phyloP scores from a whole-genome alignment of 1,140 invertebrate genomes.

The Asbolus verrucosus region DNA sequence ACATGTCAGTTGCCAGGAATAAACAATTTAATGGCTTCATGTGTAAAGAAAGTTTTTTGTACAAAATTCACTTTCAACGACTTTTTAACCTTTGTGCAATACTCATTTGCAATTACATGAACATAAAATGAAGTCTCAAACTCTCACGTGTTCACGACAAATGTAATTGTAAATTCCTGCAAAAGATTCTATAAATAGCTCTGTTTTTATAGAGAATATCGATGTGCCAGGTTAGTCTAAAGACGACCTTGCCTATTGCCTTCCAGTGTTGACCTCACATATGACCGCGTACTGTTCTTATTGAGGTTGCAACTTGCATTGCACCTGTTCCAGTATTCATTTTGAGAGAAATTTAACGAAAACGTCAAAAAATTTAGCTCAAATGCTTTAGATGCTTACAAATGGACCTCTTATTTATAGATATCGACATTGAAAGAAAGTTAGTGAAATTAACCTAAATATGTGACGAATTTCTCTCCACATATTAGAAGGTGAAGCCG shows the following conservation, averaged over 20 bases:
- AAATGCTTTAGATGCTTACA: background rate
- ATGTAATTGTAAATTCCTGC: conserved; percentile 32
- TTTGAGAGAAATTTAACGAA: conserved; percentile 1
- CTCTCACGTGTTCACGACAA: conserved; percentile 24
- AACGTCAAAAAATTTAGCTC: conserved; percentile 1
- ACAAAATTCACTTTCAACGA: conserved; percentile 24
- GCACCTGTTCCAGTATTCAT: background rate
- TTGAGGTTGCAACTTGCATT: background rate
- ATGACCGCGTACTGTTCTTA: background rate
- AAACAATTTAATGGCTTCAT: background rate
- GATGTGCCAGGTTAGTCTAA: conserved; percentile 25
- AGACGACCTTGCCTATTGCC: conserved; percentile 42
- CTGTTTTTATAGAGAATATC: conserved; percentile 29
- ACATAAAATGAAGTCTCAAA: conserved; percentile 18
- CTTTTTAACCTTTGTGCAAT: conserved; percentile 26
- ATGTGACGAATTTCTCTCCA: conserved; percentile 17
- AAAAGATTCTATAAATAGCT: conserved; percentile 45
- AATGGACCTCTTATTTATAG: conserved; percentile 2
- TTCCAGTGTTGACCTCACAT: conserved; percentile 24
- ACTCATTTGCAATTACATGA: conserved; percentile 21
- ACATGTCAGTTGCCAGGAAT: too few relatives aligned
- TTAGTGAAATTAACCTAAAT: conserved; percentile 31
- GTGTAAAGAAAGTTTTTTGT: conserved; percentile 10
- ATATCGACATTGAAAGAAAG: conserved; percentile 27
- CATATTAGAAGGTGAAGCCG: conserved; percentile 12